Conservation (phyloP, 2,888 invertebrate genomes). For the Clanis bilineata region DNA sequence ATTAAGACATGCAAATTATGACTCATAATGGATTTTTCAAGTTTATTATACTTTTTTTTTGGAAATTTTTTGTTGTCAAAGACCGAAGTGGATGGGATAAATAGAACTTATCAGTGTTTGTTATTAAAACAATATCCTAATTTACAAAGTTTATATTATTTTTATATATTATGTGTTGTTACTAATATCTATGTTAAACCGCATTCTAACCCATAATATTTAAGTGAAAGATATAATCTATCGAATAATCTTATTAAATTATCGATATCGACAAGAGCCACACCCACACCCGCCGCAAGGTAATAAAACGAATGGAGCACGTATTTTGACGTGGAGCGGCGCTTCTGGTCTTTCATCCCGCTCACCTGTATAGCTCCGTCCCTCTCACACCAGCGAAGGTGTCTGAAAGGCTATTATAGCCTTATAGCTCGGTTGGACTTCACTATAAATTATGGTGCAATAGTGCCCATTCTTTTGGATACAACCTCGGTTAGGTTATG, state of each 20-base stretch:
- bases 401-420: slow-evolving; percentile 77
- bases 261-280: slow-evolving; percentile 53
- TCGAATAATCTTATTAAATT: no score
- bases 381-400: slow-evolving; percentile 60
- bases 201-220: not conserved
- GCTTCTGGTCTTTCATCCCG: slow-evolving; percentile 73
- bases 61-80: no score
- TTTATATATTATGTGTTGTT: no score
- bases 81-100: no score
- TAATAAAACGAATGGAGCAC: slow-evolving; percentile 82
- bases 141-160: no score
- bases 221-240: no score
- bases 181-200: no score
- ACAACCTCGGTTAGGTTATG: slow-evolving; percentile 28
- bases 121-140: no score
- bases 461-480: slow-evolving; percentile 72
- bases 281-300: slow-evolving; percentile 51
- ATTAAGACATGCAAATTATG: no score
- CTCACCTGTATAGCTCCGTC: slow-evolving; percentile 52
- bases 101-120: no score
- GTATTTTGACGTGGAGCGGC: slow-evolving; percentile 83
- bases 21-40: no score
- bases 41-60: no score
- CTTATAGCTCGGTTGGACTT: slow-evolving; percentile 65
- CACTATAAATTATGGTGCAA: slow-evolving; percentile 78